Percentiles rank a stretch among this genome's conserved stretches.
Evolutionary conservation across 2,797 vertebrate genomes (phyloP).

Genomic region (Enteromius treurensis): DNA sequence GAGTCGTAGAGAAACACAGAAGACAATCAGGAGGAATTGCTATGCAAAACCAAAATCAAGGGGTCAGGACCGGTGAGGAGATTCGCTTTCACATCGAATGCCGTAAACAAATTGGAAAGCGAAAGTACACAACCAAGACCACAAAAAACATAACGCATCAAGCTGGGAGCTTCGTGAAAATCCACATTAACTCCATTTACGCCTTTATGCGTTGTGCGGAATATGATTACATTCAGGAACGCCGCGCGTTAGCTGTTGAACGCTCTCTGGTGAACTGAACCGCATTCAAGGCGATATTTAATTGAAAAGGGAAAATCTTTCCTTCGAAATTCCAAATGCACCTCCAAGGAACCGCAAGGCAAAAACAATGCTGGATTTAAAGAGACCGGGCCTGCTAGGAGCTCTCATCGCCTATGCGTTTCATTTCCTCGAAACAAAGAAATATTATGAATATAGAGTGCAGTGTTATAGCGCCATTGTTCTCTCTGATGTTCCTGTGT

Average conservation of each 20-base stretch:
- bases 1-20: constrained; percentile 51
- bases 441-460: constrained; percentile 45
- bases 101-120: constrained; percentile 1
- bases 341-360: constrained; percentile 25
- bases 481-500: constrained; percentile 48
- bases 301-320: constrained; percentile 48
- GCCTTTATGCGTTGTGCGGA: constrained; percentile 14
- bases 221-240: constrained; percentile 49
- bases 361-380: constrained; percentile 36
- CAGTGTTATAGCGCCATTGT: constrained; percentile 40
- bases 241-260: constrained; percentile 38
- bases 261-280: constrained; percentile 42
- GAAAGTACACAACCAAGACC: neutral
- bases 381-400: constrained; percentile 38
- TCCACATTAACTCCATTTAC: constrained; percentile 22
- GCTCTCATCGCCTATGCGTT: constrained; percentile 47
- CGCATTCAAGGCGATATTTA: constrained; percentile 35
- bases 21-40: constrained; percentile 49
- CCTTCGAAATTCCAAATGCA: constrained; percentile 26
- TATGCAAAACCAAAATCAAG: constrained; percentile 36
- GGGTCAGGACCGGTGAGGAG: neutral
- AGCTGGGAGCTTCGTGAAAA: neutral
- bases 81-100: neutral
- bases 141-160: neutral
- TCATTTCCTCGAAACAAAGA: constrained; percentile 44